Conservation (phyloP, 2,888 invertebrate species). For the Hanleya hanleyi region DNA sequence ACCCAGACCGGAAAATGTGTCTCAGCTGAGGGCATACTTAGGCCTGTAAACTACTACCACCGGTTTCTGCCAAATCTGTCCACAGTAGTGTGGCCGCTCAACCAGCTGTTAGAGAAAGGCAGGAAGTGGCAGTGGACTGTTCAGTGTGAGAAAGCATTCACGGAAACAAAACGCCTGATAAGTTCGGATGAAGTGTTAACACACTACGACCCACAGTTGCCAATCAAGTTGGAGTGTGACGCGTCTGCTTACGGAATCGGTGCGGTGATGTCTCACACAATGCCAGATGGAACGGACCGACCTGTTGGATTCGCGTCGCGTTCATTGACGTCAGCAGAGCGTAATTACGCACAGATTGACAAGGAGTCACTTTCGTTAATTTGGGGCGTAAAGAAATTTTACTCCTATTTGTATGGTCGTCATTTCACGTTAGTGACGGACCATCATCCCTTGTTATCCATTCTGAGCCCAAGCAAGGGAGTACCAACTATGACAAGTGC, state of each 20-base stretch:
- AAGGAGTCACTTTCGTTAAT: conserved; percentile 65
- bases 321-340: conserved; percentile 29
- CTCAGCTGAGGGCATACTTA: not conserved
- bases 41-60: conserved; percentile 20
- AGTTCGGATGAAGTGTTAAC: conserved; percentile 10
- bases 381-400: conserved; percentile 15
- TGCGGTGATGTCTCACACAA: conserved; percentile 14
- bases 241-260: conserved; percentile 22
- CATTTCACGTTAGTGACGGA: conserved; percentile 45
- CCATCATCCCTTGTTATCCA: conserved; percentile 14
- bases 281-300: conserved; percentile 8
- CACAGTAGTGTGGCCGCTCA: conserved; percentile 4
- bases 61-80: conserved; percentile 4
- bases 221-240: conserved; percentile 10
- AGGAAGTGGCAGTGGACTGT: conserved; percentile 12
- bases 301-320: conserved; percentile 33
- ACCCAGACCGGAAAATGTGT: conserved; percentile 8
- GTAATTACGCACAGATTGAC: conserved; percentile 67
- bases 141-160: conserved; percentile 14
- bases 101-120: conserved; percentile 6
- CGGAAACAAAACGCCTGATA: not conserved
- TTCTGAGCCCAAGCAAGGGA: conserved; percentile 3
- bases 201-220: conserved; percentile 11
- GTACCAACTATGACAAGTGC: conserved; percentile 6
- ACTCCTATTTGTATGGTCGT: conserved; percentile 56